Percentiles rank a stretch among this genome's conserved stretches.
Evolutionary conservation across 2,888 invertebrate genomes (phyloP).

Genomic region (Ligdia adustata): DNA sequence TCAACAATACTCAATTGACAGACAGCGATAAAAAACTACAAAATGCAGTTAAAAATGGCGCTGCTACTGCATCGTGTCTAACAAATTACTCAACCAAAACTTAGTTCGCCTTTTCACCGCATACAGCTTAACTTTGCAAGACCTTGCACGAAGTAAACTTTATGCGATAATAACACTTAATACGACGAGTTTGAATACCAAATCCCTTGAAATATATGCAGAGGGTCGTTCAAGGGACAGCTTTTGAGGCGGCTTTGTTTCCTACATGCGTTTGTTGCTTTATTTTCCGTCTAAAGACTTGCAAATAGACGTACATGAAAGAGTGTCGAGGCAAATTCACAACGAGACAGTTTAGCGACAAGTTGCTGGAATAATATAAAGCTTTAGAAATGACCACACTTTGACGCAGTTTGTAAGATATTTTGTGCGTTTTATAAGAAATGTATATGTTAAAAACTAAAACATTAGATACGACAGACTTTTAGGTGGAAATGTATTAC

Average conservation of each 20-base stretch:
- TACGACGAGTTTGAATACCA: background rate
- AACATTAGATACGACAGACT: too few species aligned
- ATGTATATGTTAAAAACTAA: too few species aligned
- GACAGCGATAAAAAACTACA: constrained; percentile 8
- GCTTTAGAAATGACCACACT: background rate
- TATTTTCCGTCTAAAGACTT: constrained; percentile 38
- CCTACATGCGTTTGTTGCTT: constrained; percentile 43
- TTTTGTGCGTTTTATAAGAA: too few species aligned
- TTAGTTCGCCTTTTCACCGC: constrained; percentile 24
- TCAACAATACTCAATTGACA: constrained; percentile 19
- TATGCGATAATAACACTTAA: constrained; percentile 4
- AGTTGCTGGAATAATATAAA: constrained; percentile 7
- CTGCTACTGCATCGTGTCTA: constrained; percentile 2
- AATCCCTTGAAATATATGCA: constrained; percentile 4
- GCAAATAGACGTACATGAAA: constrained; percentile 25
- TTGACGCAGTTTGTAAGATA: too few species aligned
- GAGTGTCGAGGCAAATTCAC: constrained; percentile 17
- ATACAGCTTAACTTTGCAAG: constrained; percentile 30
- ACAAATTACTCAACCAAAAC: constrained; percentile 11
- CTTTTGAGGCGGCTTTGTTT: constrained; percentile 44
- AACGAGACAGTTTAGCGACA: constrained; percentile 2
- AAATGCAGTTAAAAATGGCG: constrained; percentile 8
- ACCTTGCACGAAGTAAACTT: constrained; percentile 3
- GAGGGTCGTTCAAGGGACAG: constrained; percentile 33
- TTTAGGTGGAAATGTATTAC: too few species aligned